Base-by-base conservation (phyloP, 2,797 vertebrate species). In the Poecilia gillii region DNA sequence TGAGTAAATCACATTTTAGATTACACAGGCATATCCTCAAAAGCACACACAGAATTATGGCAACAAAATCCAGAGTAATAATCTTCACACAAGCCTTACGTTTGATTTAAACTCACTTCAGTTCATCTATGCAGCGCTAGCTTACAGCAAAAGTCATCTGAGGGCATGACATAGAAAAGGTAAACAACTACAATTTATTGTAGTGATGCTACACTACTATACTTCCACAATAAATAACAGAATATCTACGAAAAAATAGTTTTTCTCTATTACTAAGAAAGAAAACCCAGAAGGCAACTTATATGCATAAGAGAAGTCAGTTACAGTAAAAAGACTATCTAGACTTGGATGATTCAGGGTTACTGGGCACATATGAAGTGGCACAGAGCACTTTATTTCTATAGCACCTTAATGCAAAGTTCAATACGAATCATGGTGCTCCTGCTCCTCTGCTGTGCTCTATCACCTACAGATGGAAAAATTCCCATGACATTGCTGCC, bases 381-480 rank as follows among this genome's bases (percentile, higher is more conserved):
- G 72, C 13, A 43, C 20, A 16, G 28, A 23, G 8, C 55, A 46
- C 6, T 46, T 76, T 45, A 73, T 53, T 45, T 39, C 39, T 47
- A 59, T 31, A 39, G 51, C 41, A 77, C 20, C 49, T 73, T 78
- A 31, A 43, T 39, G 28, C 12, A 55, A 6, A 45, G 16, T 25
- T 23, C 25, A 74, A 75, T n/a, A 25, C 12, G 28, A 31, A 18
- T 6, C 33, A 45, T 75, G 81, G 85, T 74, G 71, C 59, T 82
- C 81, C 75, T 82, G 81, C 77, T 59, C 72, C 78, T 83, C 81
- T 83, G 81, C 36, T 57, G 70, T 84, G 78, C 84, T 84, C 82
- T 84, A 86, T 90, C 88, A 85, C 80, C 77, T 86, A 79, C 78
- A 88, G 83, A 82, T 87, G 80, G 76, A 78, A 87, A 85, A 75